Evolutionary conservation across 2,797 vertebrate species (phyloP), one percentile per base, ranked within the genome.

Genomic region (Linurgus olivaceus): DNA sequence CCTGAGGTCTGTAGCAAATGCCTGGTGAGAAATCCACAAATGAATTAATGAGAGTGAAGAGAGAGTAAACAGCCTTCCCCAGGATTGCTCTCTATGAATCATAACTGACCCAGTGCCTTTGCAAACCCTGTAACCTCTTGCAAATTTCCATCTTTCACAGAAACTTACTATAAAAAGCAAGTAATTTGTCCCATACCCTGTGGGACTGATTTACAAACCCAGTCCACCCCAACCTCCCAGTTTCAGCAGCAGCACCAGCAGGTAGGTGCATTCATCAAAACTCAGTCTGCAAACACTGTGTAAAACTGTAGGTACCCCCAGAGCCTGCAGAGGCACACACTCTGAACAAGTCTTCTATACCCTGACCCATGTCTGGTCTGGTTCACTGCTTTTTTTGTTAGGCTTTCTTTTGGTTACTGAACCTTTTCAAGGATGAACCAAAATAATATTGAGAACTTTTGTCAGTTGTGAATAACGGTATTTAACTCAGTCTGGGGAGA

Each of bases 371-470:
- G 9, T 35, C 76, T 90, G 78, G 79, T 44, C 62, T 2, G n/a
- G 76, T 90, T 96, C 91, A 84, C 87, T 51, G 77, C 75, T 52
- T 90, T 90, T 91, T 93, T 88, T 91, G 50, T 94, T 80, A 74
- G 12, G 44, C 8, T 0, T 73, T 76, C 87, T 85, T 92, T 94
- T 86, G 58, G 81, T 81, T 94, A 55, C 58, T 76, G 79, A 91
- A 91, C 79, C 79, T 81, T 90, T 94, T 91, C 91, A 94, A 28
- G 29, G 62, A 83, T 3, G 11, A 81, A 86, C 63, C 33, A 94
- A 94, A 94, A 86, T 80, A 93, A 94, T 79, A 96, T 77, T 54
- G 50, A 77, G 75, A 86, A 93, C 91, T 96, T 93, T 51, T 91
- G 81, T 57, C 78, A 86, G 51, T 8, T 74, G 82, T 93, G 82